These are phyloP conservation scores for Panorpa germanica DNA, from an alignment of 2,888 invertebrate species.

Conservation along the genomic window DNA sequence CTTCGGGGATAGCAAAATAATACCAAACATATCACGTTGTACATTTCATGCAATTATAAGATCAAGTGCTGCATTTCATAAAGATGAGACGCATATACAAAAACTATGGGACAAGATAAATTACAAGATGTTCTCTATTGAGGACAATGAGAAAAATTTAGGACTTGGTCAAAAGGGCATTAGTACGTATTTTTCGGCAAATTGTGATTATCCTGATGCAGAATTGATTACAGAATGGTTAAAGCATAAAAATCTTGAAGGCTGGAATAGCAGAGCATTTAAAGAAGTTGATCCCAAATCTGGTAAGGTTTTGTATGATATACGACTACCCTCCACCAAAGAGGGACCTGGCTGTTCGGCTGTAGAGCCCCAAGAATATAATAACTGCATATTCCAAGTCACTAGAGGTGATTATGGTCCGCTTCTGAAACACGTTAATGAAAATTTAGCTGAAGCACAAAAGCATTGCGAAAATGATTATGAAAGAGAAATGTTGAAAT, in stretches of 20 bases:
- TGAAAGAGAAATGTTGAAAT: slow-evolving; percentile 63
- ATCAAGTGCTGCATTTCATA: slow-evolving; percentile 43
- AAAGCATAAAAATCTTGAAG: slow-evolving; percentile 59
- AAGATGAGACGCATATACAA: slow-evolving; percentile 36
- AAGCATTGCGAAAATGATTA: slow-evolving; percentile 55
- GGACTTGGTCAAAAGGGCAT: slow-evolving; percentile 65
- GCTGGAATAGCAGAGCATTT: slow-evolving; percentile 76
- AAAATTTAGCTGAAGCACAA: slow-evolving; percentile 50
- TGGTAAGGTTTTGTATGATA: slow-evolving; percentile 40
- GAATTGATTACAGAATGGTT: slow-evolving; percentile 60
- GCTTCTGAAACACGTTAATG: slow-evolving; percentile 46
- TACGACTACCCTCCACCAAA: slow-evolving; percentile 58
- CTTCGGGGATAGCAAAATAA: slow-evolving; percentile 90
- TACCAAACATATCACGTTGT: slow-evolving; percentile 59
- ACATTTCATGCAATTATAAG: slow-evolving; percentile 56
- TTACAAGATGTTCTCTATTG: slow-evolving; percentile 45
- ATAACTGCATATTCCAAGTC: slow-evolving; percentile 46
- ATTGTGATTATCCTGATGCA: slow-evolving; percentile 65
- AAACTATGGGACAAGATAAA: slow-evolving; percentile 42
- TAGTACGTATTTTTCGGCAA: slow-evolving; percentile 84
- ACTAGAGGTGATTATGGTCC: slow-evolving; percentile 66
- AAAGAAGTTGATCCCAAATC: slow-evolving; percentile 47
- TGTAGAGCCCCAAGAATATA: slow-evolving; percentile 43
- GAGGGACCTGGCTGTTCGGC: no score
- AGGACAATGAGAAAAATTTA: slow-evolving; percentile 49